Evolutionary conservation across 2,797 vertebrate genomes (phyloP).

Genomic region (Chelmon rostratus): DNA sequence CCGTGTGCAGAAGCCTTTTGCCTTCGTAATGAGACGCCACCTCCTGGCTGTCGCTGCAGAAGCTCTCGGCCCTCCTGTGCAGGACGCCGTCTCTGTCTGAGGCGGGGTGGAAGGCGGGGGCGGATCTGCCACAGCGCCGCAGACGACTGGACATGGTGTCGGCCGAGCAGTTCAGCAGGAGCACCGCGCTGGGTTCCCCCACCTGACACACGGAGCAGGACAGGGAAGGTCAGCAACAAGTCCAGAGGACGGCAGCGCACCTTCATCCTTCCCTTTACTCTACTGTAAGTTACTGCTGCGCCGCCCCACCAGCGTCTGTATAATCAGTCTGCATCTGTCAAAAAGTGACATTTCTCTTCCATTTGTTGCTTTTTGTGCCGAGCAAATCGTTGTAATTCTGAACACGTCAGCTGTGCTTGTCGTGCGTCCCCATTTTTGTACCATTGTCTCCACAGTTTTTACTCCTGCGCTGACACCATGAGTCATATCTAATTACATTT

Average conservation of each 20-base stretch:
- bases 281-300: neutral
- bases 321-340: neutral
- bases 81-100: conserved; percentile 59
- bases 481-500: conserved; percentile 20
- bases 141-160: conserved; percentile 89
- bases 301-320: neutral
- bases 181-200: conserved; percentile 88
- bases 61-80: conserved; percentile 82
- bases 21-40: conserved; percentile 88
- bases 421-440: neutral
- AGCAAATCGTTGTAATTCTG: neutral
- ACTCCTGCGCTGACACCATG: neutral
- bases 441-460: neutral
- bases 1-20: conserved; percentile 88
- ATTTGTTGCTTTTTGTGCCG: neutral
- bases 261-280: neutral
- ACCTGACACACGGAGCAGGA: conserved; percentile 81
- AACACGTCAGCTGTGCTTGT: conserved; percentile 10
- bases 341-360: neutral
- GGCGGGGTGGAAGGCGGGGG: conserved; percentile 22
- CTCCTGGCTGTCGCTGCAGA: conserved; percentile 81
- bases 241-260: neutral
- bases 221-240: neutral
- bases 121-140: conserved; percentile 73
- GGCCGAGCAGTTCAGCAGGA: conserved; percentile 91